phyloP scores from a whole-genome alignment of 2,113 vertebrate species.

The Apteryx owenii region DNA sequence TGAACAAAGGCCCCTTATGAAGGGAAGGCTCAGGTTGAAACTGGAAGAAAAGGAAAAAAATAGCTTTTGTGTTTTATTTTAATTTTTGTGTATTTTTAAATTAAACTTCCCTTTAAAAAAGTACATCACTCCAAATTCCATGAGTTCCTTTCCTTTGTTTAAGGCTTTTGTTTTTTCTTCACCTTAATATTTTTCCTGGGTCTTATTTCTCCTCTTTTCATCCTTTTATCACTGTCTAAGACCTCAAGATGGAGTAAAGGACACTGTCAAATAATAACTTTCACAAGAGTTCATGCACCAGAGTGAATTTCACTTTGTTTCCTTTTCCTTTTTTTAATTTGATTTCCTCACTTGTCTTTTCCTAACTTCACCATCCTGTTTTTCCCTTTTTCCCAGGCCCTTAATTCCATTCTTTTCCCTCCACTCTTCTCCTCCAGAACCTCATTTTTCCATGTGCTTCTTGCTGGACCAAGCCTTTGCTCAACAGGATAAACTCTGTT shows the following conservation, averaged over 20 bases:
- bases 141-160: background rate
- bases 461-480: background rate
- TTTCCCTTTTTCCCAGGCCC: background rate
- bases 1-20: background rate
- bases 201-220: background rate
- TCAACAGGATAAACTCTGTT: background rate
- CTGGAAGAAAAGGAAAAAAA: background rate
- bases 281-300: background rate
- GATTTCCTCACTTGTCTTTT: background rate
- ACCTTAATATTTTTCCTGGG: background rate
- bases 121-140: background rate
- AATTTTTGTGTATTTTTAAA: background rate
- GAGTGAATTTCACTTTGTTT: background rate
- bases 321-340: background rate
- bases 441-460: background rate
- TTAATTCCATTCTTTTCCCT: background rate
- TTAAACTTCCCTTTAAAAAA: background rate
- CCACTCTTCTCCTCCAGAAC: background rate
- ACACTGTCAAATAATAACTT: background rate
- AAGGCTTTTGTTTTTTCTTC: background rate
- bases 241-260: fast-evolving
- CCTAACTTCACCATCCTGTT: background rate
- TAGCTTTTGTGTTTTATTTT: background rate
- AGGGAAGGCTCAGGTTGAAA: background rate
- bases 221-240: background rate